Evolutionary conservation across 1,140 invertebrate genomes (phyloP).

Genomic region (Formica selysi): DNA sequence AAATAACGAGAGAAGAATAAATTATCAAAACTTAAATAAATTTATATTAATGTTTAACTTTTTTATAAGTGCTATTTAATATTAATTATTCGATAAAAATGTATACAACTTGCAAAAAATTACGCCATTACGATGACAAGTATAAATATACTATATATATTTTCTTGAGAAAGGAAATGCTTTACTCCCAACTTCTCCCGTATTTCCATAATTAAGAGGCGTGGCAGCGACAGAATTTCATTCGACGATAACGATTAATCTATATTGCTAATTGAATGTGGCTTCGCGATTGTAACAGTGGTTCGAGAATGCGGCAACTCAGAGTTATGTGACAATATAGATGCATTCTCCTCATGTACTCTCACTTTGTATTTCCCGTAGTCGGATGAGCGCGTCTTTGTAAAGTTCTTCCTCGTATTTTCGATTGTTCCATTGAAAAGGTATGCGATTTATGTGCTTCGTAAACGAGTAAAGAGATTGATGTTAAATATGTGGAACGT

Average conservation of each 20-base stretch:
- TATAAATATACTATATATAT: neutral
- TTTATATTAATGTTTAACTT: neutral
- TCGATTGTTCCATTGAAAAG: constrained; percentile 20
- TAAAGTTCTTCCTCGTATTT: constrained; percentile 1
- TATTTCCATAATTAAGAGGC: constrained; percentile 30
- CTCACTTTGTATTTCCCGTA: constrained; percentile 28
- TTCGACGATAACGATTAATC: constrained; percentile 22
- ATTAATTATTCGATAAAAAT: neutral
- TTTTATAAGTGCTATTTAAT: neutral
- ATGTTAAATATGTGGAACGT: neutral
- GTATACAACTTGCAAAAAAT: neutral
- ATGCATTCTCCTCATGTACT: neutral
- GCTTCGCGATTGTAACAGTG: neutral
- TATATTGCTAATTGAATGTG: constrained; percentile 34
- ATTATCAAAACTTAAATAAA: neutral
- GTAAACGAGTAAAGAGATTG: neutral
- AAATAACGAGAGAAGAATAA: neutral
- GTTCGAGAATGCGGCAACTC: neutral
- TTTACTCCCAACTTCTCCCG: neutral
- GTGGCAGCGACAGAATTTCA: neutral
- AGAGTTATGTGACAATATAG: constrained; percentile 9
- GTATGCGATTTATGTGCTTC: neutral
- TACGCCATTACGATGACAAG: neutral
- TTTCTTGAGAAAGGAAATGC: neutral
- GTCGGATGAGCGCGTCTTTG: neutral